phyloP scores from a whole-genome alignment of 2,797 vertebrate species.

The Gymnothorax reevesii region DNA sequence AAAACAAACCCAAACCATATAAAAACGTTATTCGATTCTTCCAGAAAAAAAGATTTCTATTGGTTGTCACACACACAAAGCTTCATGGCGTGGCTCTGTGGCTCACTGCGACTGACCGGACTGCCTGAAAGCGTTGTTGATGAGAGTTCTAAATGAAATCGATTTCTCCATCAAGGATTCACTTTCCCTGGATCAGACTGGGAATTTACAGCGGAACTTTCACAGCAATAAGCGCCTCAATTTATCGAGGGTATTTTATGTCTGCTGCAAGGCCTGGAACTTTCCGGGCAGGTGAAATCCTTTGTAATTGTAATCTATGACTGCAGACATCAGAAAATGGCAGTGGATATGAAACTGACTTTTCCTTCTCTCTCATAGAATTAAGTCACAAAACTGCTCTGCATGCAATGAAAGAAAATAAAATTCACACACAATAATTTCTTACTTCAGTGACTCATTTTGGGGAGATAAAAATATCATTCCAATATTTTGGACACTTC shows the following conservation, averaged over 20 bases:
- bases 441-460: not conserved
- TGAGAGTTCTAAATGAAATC: conserved; percentile 65
- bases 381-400: conserved; percentile 27
- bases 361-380: conserved; percentile 45
- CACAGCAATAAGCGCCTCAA: conserved; percentile 47
- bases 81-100: conserved; percentile 26
- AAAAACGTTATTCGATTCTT: conserved; percentile 29
- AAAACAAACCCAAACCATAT: conserved; percentile 22
- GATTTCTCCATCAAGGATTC: conserved; percentile 55
- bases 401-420: not conserved
- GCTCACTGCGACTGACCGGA: conserved; percentile 49
- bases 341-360: conserved; percentile 45
- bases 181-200: conserved; percentile 46
- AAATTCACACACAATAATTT: not conserved
- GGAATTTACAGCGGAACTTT: conserved; percentile 55
- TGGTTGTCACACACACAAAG: conserved; percentile 26
- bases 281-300: conserved; percentile 34
- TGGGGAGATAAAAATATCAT: not conserved
- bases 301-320: conserved; percentile 45
- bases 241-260: conserved; percentile 51
- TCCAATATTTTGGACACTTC: not conserved
- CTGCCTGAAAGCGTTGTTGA: conserved; percentile 47
- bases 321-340: conserved; percentile 27
- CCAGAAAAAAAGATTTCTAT: conserved; percentile 21
- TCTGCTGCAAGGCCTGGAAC: conserved; percentile 40